phyloP scores from a whole-genome alignment of 2,888 invertebrate species.

The Idaea aversata region DNA sequence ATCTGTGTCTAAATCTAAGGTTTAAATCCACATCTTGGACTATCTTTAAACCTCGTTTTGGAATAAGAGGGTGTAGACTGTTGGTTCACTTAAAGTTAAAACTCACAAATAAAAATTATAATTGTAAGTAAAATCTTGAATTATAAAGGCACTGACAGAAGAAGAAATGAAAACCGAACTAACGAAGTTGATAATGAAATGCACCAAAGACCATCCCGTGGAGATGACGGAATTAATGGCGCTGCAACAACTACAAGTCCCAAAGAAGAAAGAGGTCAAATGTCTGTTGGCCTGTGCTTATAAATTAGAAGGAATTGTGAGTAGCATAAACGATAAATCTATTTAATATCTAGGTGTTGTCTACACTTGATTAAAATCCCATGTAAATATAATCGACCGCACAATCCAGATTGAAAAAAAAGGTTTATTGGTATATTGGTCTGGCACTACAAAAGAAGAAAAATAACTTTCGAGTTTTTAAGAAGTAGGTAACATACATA shows the following conservation, averaged over 20 bases:
- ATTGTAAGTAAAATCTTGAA: background rate
- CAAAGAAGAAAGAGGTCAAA: constrained; percentile 63
- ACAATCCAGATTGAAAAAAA: too few species aligned
- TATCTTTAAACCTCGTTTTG: too few species aligned
- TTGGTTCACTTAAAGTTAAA: too few species aligned
- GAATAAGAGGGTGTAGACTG: too few species aligned
- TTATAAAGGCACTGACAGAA: constrained; percentile 48
- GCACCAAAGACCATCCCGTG: constrained; percentile 51
- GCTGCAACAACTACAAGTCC: constrained; percentile 48
- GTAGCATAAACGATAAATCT: constrained; percentile 22
- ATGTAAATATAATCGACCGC: too few species aligned
- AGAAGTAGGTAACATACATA: too few species aligned
- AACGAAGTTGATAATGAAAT: constrained; percentile 51
- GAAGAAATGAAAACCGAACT: constrained; percentile 54
- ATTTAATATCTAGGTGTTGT: background rate
- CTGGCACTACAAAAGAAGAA: too few species aligned
- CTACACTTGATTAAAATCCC: too few species aligned
- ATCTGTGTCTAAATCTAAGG: too few species aligned
- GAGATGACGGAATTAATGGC: constrained; percentile 52
- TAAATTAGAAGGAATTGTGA: constrained; percentile 54
- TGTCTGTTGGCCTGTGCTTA: constrained; percentile 75
- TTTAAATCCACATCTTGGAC: too few species aligned
- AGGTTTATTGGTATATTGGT: too few species aligned
- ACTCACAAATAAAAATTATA: constrained; percentile 4
- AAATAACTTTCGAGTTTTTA: too few species aligned